Percentiles rank a stretch among this genome's conserved stretches.
These are phyloP conservation scores for Rosalia funebris DNA, from an alignment of 2,888 invertebrate genomes.

Conservation along the genomic window DNA sequence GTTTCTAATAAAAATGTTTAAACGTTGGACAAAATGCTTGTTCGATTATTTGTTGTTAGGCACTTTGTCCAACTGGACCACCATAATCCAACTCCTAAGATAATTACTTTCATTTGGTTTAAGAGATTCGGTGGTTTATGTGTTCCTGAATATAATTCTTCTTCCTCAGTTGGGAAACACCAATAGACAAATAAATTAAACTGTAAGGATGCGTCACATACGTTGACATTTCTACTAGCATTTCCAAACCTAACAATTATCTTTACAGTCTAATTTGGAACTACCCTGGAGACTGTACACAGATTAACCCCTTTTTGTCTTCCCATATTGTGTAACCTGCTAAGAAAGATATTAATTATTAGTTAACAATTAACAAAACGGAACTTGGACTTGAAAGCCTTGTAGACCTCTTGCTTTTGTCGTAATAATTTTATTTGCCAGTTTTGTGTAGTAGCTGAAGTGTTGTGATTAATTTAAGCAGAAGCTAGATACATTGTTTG, in stretches of 20 bases:
- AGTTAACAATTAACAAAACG: constrained; percentile 22
- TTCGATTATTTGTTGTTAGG: not conserved
- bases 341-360: constrained; percentile 15
- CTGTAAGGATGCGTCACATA: too few relatives aligned
- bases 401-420: constrained; percentile 30
- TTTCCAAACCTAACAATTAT: too few relatives aligned
- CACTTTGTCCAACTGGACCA: constrained; percentile 1
- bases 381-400: constrained; percentile 13
- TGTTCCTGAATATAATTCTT: too few relatives aligned
- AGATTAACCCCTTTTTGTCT: not conserved
- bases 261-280: too few relatives aligned
- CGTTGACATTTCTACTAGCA: too few relatives aligned
- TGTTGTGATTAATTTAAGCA: constrained; percentile 25
- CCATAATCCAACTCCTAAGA: too few relatives aligned
- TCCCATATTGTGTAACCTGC: constrained; percentile 15
- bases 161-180: too few relatives aligned
- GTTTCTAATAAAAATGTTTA: constrained; percentile 17
- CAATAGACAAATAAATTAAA: too few relatives aligned
- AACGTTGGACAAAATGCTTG: constrained; percentile 22
- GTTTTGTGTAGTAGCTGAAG: constrained; percentile 30
- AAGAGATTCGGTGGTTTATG: too few relatives aligned
- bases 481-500: constrained; percentile 43
- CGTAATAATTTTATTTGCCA: constrained; percentile 28
- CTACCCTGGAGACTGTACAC: too few relatives aligned
- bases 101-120: too few relatives aligned